Evolutionary conservation across 2,113 vertebrate species (phyloP), one percentile per base, ranked within the genome.

Genomic region (Beaufortia kweichowensis): DNA sequence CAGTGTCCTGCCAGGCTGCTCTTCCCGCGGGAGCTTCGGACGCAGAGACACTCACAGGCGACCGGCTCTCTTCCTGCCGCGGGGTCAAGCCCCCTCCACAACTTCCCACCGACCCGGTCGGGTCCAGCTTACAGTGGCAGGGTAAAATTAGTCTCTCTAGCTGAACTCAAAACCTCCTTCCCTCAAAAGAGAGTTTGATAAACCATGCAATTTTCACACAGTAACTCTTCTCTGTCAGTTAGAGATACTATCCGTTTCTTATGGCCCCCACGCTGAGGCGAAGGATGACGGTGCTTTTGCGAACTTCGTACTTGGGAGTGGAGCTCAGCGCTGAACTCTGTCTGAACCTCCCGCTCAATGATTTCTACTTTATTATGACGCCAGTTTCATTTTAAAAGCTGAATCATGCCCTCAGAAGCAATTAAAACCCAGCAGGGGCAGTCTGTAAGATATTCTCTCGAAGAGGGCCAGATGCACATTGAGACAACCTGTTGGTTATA

Each of bases 21-120:
- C 90, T 90, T 95, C 92, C 92, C 91, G 88, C 86, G 93, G 92
- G 92, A 94, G 92, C 74, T 89, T 74, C 63, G 75, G 91, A 90
- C 87, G 84, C 87, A 93, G 90, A 75, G 79, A 92, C 91, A 91
- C 91, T 91, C 83, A 85, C 87, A 91, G 92, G 91, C 91, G 90
- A 90, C 93, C 91, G 91, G 92, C 93, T 90, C 91, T 93, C 90
- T 94, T 96, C 94, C 93, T 95, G 93, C 95, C 88, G 84, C 91
- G 7, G 57, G 96, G 94, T 98, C 96, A 96, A 92, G 89, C 91
- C 93, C 94, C 93, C 91, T 94, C 92, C 92, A 91, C 94, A 95
- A 92, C 94, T 98, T 98, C 96, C 96, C 96, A 98, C 94, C 94
- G 88, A 92, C 90, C 91, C 83, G 66, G 82, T 72, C 53, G 63